Percentiles rank a stretch among this genome's conserved stretches.
phyloP scores from a whole-genome alignment of 2,113 vertebrate species.

The Forbesichthys papilliferus region DNA sequence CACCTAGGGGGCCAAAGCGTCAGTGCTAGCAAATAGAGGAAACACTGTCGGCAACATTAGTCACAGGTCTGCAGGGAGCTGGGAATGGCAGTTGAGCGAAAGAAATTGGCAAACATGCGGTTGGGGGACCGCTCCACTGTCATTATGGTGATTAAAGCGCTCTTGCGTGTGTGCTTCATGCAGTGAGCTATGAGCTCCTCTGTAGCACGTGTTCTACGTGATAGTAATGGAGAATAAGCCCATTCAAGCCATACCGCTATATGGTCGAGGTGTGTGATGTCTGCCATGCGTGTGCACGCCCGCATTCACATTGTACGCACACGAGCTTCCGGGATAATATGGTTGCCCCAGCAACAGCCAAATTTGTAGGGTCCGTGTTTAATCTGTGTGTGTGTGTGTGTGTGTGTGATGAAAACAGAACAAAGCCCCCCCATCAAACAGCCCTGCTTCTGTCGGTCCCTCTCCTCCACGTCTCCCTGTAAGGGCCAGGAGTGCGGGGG shows the following conservation, averaged over 20 bases:
- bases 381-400: slow-evolving; percentile 20
- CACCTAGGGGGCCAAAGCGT: background rate
- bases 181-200: slow-evolving; percentile 2
- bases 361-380: slow-evolving; percentile 25
- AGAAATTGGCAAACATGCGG: slow-evolving; percentile 28
- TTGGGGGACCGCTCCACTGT: slow-evolving; percentile 27
- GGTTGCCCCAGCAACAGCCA: slow-evolving; percentile 66
- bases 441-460: slow-evolving; percentile 17
- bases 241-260: slow-evolving; percentile 8
- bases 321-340: slow-evolving; percentile 24
- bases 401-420: background rate
- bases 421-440: slow-evolving; percentile 23
- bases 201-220: slow-evolving; percentile 5
- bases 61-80: slow-evolving; percentile 42
- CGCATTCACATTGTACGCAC: no score
- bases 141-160: slow-evolving; percentile 60
- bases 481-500: background rate
- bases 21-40: slow-evolving; percentile 27
- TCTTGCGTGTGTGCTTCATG: slow-evolving; percentile 21
- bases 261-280: background rate
- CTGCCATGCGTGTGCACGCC: no score
- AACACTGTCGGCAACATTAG: slow-evolving; percentile 26
- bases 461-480: background rate
- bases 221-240: slow-evolving; percentile 21
- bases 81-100: slow-evolving; percentile 28